Percentiles rank a stretch among this genome's conserved stretches.
These are phyloP conservation scores for Liopterus haemorrhoidalis DNA, from an alignment of 2,888 invertebrate species.

Conservation along the genomic window DNA sequence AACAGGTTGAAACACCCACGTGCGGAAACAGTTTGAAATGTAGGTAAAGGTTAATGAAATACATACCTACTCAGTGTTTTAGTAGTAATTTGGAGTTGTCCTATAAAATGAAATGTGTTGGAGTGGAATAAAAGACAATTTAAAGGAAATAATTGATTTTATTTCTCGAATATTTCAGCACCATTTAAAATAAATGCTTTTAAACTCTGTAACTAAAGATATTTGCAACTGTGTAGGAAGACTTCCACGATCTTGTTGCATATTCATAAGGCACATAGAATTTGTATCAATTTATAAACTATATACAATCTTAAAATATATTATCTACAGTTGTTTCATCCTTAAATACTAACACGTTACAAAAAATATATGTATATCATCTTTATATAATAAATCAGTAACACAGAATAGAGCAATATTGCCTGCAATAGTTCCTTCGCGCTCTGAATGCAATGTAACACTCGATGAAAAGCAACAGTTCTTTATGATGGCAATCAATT, in stretches of 20 bases:
- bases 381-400: background rate
- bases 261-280: constrained; percentile 28
- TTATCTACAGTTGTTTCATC: constrained; percentile 19
- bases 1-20: no score
- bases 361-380: background rate
- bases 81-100: no score
- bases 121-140: background rate
- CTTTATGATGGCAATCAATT: constrained; percentile 5
- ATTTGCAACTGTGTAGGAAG: constrained; percentile 25
- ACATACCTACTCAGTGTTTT: no score
- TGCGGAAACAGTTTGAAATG: no score
- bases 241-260: constrained; percentile 31
- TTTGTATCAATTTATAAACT: constrained; percentile 11
- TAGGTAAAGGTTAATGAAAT: no score
- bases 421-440: no score
- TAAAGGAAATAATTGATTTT: background rate
- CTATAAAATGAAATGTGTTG: no score
- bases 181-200: constrained; percentile 19
- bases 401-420: background rate
- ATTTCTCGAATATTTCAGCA: constrained; percentile 10
- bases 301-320: constrained; percentile 16
- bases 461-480: no score
- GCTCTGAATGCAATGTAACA: no score
- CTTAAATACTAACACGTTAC: background rate
- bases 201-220: constrained; percentile 15